phyloP scores from a whole-genome alignment of 2,888 invertebrate genomes.

The Herminia tarsipennalis region DNA sequence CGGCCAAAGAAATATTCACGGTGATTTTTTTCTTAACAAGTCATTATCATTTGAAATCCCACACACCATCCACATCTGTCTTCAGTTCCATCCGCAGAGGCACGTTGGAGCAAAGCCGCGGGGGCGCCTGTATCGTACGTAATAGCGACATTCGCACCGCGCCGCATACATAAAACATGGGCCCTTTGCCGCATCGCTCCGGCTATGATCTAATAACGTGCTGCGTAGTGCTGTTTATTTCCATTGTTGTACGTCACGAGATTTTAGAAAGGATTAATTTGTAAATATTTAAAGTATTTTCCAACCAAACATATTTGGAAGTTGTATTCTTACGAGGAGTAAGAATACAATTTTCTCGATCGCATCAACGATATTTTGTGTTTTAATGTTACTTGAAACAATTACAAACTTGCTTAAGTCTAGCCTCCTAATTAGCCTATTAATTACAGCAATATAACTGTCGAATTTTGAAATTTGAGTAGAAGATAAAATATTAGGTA shows the following conservation, averaged over 20 bases:
- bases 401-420: too few species aligned
- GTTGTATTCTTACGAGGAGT: too few species aligned
- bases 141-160: conserved; percentile 44
- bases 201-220: conserved; percentile 78
- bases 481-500: too few species aligned
- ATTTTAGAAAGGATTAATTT: not conserved
- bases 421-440: too few species aligned
- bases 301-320: too few species aligned
- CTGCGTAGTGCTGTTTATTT: conserved; percentile 58
- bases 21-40: not conserved
- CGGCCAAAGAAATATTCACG: too few species aligned
- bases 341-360: too few species aligned
- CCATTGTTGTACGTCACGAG: conserved; percentile 32
- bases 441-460: too few species aligned
- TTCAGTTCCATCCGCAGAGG: conserved; percentile 8
- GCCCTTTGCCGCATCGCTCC: conserved; percentile 69
- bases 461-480: too few species aligned
- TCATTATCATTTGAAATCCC: conserved; percentile 7
- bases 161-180: conserved; percentile 77
- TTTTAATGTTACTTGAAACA: too few species aligned
- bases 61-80: conserved; percentile 11
- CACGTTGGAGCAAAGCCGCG: conserved; percentile 17
- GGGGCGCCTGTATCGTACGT: conserved; percentile 42
- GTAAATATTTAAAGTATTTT: too few species aligned
- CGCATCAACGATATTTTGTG: too few species aligned